These are phyloP conservation scores for Chrosomus eos DNA, from an alignment of 2,797 vertebrate genomes.

Conservation along the genomic window DNA sequence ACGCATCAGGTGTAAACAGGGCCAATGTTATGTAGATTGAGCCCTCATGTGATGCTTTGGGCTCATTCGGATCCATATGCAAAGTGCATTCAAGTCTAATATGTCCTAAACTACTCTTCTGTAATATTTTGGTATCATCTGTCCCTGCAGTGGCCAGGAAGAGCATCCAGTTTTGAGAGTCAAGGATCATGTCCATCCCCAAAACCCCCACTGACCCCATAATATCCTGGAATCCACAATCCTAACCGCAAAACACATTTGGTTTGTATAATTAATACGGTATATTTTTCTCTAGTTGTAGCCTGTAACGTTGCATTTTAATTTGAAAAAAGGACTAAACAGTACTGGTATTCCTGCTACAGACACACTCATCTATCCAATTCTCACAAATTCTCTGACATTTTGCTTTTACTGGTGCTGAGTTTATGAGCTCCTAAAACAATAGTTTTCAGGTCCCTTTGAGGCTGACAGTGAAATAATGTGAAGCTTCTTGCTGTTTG, in stretches of 20 bases:
- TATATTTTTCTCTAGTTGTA: conserved; percentile 42
- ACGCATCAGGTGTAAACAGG: too few species aligned
- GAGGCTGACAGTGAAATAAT: conserved; percentile 25
- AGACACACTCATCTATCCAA: conserved; percentile 11
- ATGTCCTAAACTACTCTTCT: conserved; percentile 6
- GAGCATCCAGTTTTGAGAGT: conserved; percentile 96
- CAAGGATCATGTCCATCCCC: conserved; percentile 95
- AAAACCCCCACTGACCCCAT: conserved; percentile 86
- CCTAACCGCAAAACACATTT: conserved; percentile 43
- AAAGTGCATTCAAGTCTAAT: conserved; percentile 46
- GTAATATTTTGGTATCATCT: conserved; percentile 41
- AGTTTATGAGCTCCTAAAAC: conserved; percentile 35
- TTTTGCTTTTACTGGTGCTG: conserved; percentile 37
- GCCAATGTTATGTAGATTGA: not conserved
- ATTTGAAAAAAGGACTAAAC: conserved; percentile 24
- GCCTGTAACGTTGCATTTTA: conserved; percentile 45
- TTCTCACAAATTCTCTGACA: not conserved
- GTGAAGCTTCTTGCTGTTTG: conserved; percentile 40
- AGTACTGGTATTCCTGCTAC: conserved; percentile 33
- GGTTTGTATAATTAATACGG: conserved; percentile 50
- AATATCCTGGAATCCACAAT: conserved; percentile 42
- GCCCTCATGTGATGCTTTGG: not conserved
- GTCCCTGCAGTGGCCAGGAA: conserved; percentile 88
- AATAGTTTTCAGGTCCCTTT: conserved; percentile 36
- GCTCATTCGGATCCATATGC: conserved; percentile 25